Evolutionary conservation across 53 echinoderm and acorn worm species (phyloP), one percentile per base, ranked within the genome.

Genomic region (Holothuria scabra): DNA sequence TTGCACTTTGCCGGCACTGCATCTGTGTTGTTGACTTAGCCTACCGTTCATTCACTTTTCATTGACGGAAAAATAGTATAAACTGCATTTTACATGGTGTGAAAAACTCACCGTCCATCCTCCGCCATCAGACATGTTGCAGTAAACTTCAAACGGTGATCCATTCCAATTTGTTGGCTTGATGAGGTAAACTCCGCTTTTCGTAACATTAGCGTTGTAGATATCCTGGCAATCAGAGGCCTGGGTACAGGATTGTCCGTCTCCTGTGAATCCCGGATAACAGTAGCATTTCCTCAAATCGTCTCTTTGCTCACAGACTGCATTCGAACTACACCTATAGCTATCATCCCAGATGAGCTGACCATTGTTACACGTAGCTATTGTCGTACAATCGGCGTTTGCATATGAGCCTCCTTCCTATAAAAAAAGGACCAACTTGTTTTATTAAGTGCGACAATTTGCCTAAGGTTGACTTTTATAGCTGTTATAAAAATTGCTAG

Each of bases 41-140:
- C n/a, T 4, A 35, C 6, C 6, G 35, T 35, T 35, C 6, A 35
- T 35, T n/a, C n/a, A 35, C 6, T 35, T 35, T 6, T 35, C 3
- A 4, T 35, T 35, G 3, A 6, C 35, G 3, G 35, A 35, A 35
- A 35, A 4, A 35, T 3, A 35, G 35, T 4, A 35, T 35, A 4
- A 35, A 4, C 6, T 35, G 3, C 35, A 35, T 35, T 35, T 4
- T 4, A 35, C 6, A 35, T 4, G 35, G 35, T 35, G 6, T 35
- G 10, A 41, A 41, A n/a, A 12, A 33, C 29, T 68, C 11, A 68
- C 68, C 10, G 68, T 68, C 68, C 68, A 68, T 2, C 68, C 68
- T 30, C 68, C 68, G 34, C 68, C 68, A 33, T 68, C 68, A 12
- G 68, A 31, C 68, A 68, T 68, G 68, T 68, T 68, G 34, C 68